Base-by-base conservation (phyloP, 1,140 invertebrate genomes). In the Hestina assimilis region DNA sequence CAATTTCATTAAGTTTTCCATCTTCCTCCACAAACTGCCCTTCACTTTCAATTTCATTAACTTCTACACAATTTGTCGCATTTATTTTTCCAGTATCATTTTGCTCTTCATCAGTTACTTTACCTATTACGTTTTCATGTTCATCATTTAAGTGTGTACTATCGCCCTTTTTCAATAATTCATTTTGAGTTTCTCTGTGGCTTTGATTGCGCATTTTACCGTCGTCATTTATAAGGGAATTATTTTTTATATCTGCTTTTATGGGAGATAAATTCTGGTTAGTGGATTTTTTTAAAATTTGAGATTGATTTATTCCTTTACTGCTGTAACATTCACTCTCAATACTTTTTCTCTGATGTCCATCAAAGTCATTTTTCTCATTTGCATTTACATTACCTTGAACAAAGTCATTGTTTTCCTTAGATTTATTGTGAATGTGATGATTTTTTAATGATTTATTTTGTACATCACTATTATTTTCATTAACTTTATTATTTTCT, bases 11-110 rank as follows among this genome's bases (percentile, higher is more conserved):
- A 21, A 43, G 12, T 11, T 28, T 20, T 29, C 29, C 35, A 12
- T 11, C 46, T 43, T 54, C 47, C 17, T 63, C 35, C 14, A 20
- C 15, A 15, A 7, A 2, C 2, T 14, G 4, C 1, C 8, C 14
- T 8, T 35, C 12, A 8, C 7, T 3, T 3, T 35, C 14, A 5
- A 14, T 7, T 35, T 14, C 15, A n/a, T n/a, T n/a, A n/a, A n/a
- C n/a, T n/a, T n/a, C n/a, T n/a, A n/a, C n/a, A n/a, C n/a, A n/a
- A n/a, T n/a, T n/a, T n/a, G n/a, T n/a, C n/a, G n/a, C n/a, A n/a
- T n/a, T n/a, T n/a, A n/a, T n/a, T n/a, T n/a, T n/a, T 28, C 62
- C 24, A 50, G 43, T 50, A 24, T 56, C 46, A 50, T 59, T 12
- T 23, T 23, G 40, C n/a, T 35, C 17, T 29, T 43, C 46, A 26